phyloP scores from a whole-genome alignment of 2,888 invertebrate species.

The Cheilosia impressa region DNA sequence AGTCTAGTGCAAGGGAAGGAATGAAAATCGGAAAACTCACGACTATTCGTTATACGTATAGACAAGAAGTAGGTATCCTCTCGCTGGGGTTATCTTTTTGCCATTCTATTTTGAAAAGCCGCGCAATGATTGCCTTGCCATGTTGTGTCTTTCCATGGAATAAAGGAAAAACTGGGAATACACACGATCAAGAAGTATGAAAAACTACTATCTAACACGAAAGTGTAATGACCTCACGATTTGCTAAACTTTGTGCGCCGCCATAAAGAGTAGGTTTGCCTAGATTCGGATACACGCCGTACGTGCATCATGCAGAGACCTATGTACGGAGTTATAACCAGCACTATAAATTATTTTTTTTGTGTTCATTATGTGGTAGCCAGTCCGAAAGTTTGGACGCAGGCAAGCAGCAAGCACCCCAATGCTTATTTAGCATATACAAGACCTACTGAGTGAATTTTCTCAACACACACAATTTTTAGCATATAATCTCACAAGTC shows the following conservation, averaged over 20 bases:
- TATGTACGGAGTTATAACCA: not conserved
- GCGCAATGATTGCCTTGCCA: slow-evolving; percentile 54
- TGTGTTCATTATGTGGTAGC: no score
- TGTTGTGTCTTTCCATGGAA: slow-evolving; percentile 26
- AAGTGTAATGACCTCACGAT: slow-evolving; percentile 63
- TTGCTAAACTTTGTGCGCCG: slow-evolving; percentile 12
- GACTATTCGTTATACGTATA: slow-evolving; percentile 15
- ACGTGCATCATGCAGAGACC: not conserved
- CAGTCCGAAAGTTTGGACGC: no score
- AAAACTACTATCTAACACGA: slow-evolving; percentile 53
- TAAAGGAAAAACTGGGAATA: not conserved
- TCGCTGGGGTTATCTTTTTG: slow-evolving; percentile 39
- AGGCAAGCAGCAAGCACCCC: no score
- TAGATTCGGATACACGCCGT: not conserved
- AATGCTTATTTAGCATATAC: no score
- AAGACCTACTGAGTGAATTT: no score
- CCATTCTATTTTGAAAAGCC: slow-evolving; percentile 29
- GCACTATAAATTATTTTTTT: not conserved
- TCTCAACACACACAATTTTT: no score
- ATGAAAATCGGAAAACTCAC: slow-evolving; percentile 23
- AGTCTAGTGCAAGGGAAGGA: slow-evolving; percentile 5
- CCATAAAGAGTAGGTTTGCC: not conserved
- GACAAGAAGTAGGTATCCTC: slow-evolving; percentile 19
- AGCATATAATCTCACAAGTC: no score
- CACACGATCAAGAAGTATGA: slow-evolving; percentile 32